Conservation (phyloP, 2,888 invertebrate species). For the Caenorhabditis plicata region DNA sequence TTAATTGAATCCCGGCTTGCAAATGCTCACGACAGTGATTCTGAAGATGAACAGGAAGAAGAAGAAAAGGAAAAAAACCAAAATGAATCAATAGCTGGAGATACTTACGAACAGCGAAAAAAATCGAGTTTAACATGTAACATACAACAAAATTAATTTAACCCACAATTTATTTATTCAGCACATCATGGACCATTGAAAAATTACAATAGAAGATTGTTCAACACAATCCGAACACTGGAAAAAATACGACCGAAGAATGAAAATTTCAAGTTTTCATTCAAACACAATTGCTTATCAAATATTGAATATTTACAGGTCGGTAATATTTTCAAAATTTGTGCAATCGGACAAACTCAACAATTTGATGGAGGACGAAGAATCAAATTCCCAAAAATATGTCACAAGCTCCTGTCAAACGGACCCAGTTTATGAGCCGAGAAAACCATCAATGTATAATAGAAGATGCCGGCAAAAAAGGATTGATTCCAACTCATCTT, state of each 20-base stretch:
- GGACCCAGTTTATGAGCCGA: too few species aligned
- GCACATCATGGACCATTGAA: conserved; percentile 1
- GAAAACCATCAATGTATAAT: too few species aligned
- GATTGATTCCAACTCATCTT: conserved; percentile 38
- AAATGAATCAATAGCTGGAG: too few species aligned
- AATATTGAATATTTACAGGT: conserved; percentile 12
- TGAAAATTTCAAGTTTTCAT: conserved; percentile 21
- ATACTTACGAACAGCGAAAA: too few species aligned
- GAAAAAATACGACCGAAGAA: conserved; percentile 34
- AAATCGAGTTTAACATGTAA: too few species aligned
- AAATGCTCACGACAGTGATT: conserved; percentile 28
- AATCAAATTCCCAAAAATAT: conserved; percentile 22
- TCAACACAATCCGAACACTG: conserved; percentile 45
- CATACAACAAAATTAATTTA: too few species aligned
- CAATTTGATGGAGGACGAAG: conserved; percentile 44
- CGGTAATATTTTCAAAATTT: conserved; percentile 49
- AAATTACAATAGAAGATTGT: conserved; percentile 27
- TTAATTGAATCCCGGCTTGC: conserved; percentile 41
- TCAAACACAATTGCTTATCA: neutral
- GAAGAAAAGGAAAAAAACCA: conserved; percentile 17
- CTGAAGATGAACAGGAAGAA: conserved; percentile 27
- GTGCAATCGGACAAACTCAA: conserved; percentile 46
- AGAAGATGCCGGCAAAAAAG: too few species aligned
- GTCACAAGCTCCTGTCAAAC: conserved; percentile 31
- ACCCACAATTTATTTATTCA: too few species aligned